Evolutionary conservation across 2,113 vertebrate species (phyloP), one percentile per base, ranked within the genome.

Genomic region (Anhinga rufa): DNA sequence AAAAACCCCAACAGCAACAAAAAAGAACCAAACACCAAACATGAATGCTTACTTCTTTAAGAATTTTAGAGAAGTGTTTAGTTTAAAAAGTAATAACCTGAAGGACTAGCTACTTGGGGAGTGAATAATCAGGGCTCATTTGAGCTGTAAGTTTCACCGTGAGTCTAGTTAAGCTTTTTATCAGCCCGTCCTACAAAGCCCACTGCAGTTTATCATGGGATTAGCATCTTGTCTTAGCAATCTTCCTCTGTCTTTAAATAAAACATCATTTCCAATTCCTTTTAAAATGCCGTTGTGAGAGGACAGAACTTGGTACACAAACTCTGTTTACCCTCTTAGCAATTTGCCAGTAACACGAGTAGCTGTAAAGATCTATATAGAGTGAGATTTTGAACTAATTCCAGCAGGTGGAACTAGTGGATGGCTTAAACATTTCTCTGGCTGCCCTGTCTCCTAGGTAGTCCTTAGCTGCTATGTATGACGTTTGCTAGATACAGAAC

Each of bases 391-490:
- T 90, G 95, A 95, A 94, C 76, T 93, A 90, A 66, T 57, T 96
- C 95, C 96, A 97, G 94, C 86, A 96, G 96, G 83, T 94, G 94
- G 92, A 91, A 94, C 89, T 94, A 94, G 83, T 0, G 85, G 62
- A 65, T 94, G 89, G 75, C 52, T 91, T 85, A 95, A 92, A 65
- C 15, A 8, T 89, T 92, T 62, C 68, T 20, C 68, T 96, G 52
- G 11, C 77, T 83, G 40, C 46, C 42, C 48, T 40, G 51, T 83
- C 38, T 89, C 55, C 54, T 92, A 28, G 60, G 31, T 68, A 88
- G 81, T 40, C 48, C 52, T 69, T 62, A 28, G 58, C 54, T 46
- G 15, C 80, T 62, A 3, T 38, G 10, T 22, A 3, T 69, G 57
- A 17, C 62, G 76, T 69, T 88, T 86, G 61, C 61, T 81, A 25